These are phyloP conservation scores for Diprion similis DNA, from an alignment of 1,140 invertebrate genomes.

Conservation along the genomic window DNA sequence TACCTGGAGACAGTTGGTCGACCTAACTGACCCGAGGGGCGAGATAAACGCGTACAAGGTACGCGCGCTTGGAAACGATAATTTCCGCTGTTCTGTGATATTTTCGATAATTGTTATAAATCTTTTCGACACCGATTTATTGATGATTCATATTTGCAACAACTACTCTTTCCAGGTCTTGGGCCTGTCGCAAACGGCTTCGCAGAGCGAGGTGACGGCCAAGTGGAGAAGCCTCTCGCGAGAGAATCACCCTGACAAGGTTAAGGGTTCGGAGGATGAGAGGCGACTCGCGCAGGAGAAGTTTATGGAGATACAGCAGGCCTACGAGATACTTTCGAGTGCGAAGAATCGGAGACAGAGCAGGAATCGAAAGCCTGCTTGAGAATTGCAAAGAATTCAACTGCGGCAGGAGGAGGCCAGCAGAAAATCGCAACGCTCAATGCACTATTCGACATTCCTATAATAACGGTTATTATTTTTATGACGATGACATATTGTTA, in stretches of 20 bases:
- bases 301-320: slow-evolving; percentile 93
- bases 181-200: slow-evolving; percentile 75
- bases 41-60: slow-evolving; percentile 91
- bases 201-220: slow-evolving; percentile 84
- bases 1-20: slow-evolving; percentile 86
- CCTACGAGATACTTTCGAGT: slow-evolving; percentile 88
- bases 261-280: slow-evolving; percentile 72
- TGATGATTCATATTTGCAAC: neutral
- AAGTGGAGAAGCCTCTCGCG: slow-evolving; percentile 82
- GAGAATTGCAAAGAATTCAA: neutral
- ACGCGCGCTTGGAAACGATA: slow-evolving; percentile 21
- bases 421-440: too few relatives aligned
- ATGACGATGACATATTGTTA: too few relatives aligned
- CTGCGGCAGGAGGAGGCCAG: too few relatives aligned
- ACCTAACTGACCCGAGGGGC: slow-evolving; percentile 86
- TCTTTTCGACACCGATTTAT: neutral
- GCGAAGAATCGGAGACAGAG: slow-evolving; percentile 77
- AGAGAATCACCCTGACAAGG: slow-evolving; percentile 93
- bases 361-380: slow-evolving; percentile 71
- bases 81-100: too few relatives aligned
- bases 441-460: too few relatives aligned
- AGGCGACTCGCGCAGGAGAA: slow-evolving; percentile 77
- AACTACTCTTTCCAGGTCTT: slow-evolving; percentile 67
- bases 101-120: neutral
- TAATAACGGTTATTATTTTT: too few relatives aligned